Evolutionary conservation across 1,140 invertebrate genomes (phyloP).

Genomic region (Heterodera carotae): DNA sequence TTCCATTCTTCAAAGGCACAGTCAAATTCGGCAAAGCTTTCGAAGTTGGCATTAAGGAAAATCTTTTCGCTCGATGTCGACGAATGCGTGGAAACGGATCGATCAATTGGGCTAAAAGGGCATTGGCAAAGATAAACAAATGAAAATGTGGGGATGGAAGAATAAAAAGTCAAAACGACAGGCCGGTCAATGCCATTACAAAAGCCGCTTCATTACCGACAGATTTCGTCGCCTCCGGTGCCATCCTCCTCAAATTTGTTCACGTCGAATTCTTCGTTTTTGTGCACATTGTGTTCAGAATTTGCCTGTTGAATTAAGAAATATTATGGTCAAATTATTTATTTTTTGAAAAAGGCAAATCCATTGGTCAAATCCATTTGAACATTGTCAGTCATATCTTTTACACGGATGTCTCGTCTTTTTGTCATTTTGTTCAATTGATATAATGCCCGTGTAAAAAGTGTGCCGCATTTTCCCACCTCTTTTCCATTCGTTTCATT

Average conservation of each 20-base stretch:
- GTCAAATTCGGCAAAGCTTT: constrained; percentile 45
- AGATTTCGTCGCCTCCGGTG: not conserved
- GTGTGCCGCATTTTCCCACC: not conserved
- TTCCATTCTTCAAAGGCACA: constrained; percentile 55
- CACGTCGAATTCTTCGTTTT: not conserved
- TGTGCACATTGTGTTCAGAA: not conserved
- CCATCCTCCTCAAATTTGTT: not conserved
- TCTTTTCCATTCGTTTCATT: not conserved
- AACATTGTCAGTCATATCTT: no score
- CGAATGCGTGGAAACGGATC: not conserved
- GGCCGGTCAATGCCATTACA: not conserved
- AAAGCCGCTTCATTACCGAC: not conserved
- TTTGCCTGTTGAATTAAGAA: not conserved
- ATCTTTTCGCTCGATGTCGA: constrained; percentile 5
- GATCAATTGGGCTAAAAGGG: not conserved
- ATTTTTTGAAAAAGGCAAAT: no score
- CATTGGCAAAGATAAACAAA: not conserved
- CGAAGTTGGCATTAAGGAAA: constrained; percentile 5
- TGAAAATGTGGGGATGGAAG: no score
- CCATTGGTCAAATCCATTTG: no score
- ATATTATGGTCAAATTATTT: no score
- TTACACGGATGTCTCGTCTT: no score
- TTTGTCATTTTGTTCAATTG: no score
- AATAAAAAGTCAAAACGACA: no score
- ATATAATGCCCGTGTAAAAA: no score